Conservation (phyloP, 2,888 invertebrate species). For the Clostera curtula region DNA sequence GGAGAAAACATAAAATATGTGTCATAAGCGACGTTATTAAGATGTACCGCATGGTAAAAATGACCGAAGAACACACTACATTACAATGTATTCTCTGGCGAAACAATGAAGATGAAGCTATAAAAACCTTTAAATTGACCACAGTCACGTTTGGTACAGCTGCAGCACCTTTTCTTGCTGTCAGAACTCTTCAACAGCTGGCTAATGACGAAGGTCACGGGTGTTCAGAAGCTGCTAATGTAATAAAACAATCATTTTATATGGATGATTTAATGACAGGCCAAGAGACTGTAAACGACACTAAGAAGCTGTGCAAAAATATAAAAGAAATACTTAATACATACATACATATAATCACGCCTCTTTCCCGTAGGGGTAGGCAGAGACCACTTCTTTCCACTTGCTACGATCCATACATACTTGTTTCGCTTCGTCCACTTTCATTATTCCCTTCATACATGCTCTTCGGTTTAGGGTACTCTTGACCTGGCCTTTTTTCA, state of each 20-base stretch:
- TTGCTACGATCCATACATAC: no score
- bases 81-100: slow-evolving; percentile 8
- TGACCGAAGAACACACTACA: slow-evolving; percentile 8
- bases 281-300: slow-evolving; percentile 22
- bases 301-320: no score
- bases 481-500: no score
- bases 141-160: slow-evolving; percentile 11
- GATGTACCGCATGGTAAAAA: slow-evolving; percentile 22
- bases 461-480: no score
- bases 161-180: slow-evolving; percentile 7
- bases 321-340: no score
- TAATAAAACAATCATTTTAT: not conserved
- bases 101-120: slow-evolving; percentile 1
- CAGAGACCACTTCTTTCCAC: no score
- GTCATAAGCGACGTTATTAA: no score
- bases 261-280: slow-evolving; percentile 5
- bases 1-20: no score
- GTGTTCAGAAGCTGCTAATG: not conserved
- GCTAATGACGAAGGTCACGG: slow-evolving; percentile 9
- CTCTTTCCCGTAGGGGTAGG: no score
- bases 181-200: slow-evolving; percentile 7
- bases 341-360: no score
- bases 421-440: no score
- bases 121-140: slow-evolving; percentile 6
- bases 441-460: no score